These are phyloP conservation scores for Choloepus hoffmanni DNA, from an alignment of 2,113 vertebrate species.

Conservation along the genomic window DNA sequence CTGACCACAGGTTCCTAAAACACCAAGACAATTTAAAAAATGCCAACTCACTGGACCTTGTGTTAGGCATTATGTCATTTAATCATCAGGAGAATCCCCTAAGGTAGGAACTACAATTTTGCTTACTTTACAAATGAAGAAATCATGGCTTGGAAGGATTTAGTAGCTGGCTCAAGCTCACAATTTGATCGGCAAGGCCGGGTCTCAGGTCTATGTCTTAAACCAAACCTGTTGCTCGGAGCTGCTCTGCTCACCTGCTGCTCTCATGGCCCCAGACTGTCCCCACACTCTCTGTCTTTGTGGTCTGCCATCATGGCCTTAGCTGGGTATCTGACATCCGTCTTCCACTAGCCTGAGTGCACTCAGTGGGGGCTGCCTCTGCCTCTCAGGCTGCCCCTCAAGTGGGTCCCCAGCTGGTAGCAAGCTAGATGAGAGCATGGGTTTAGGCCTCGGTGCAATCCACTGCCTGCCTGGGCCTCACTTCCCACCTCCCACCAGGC, in stretches of 20 bases:
- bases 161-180: background rate
- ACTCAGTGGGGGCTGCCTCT: background rate
- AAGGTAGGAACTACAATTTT: background rate
- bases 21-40: background rate
- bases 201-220: background rate
- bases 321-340: background rate
- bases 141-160: background rate
- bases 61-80: background rate
- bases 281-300: background rate
- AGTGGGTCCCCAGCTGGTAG: background rate
- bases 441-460: background rate
- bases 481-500: background rate
- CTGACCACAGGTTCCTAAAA: background rate
- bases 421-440: background rate
- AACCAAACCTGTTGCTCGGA: background rate
- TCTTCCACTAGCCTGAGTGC: background rate
- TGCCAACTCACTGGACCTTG: background rate
- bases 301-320: background rate
- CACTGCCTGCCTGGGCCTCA: background rate
- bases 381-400: too few relatives aligned
- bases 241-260: too few relatives aligned
- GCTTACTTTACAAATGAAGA: background rate
- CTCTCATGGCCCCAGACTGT: background rate
- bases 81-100: background rate
- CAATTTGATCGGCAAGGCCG: background rate